Evolutionary conservation across 2,113 vertebrate genomes (phyloP).

Genomic region (Pyrgilauda ruficollis): DNA sequence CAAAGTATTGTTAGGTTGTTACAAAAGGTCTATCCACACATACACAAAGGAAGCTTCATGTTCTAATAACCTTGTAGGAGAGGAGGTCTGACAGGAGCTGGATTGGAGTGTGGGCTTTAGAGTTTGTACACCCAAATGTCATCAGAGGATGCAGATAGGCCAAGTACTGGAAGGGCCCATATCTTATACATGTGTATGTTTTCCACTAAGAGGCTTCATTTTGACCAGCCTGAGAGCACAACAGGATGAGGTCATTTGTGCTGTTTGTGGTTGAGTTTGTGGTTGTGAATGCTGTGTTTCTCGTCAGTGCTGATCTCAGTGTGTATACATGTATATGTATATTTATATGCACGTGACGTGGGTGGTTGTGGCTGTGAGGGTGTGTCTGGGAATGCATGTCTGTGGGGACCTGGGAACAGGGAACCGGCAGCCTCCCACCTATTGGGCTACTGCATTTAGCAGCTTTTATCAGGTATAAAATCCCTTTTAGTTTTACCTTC

Average conservation of each 20-base stretch:
- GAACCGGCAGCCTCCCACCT: not conserved
- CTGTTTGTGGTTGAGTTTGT: not conserved
- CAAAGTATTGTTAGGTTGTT: not conserved
- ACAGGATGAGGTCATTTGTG: not conserved
- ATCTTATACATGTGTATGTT: not conserved
- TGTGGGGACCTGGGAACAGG: too few relatives aligned
- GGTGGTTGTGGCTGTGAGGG: not conserved
- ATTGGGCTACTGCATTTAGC: not conserved
- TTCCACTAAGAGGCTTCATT: not conserved
- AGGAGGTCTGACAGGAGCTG: not conserved
- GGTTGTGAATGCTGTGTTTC: not conserved
- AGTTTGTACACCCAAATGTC: not conserved
- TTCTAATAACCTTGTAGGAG: not conserved
- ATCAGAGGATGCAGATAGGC: not conserved
- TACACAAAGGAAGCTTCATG: rapidly evolving
- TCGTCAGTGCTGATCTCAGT: too few relatives aligned
- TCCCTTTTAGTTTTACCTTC: not conserved
- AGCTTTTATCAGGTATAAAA: not conserved
- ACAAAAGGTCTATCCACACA: not conserved
- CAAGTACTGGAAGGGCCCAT: not conserved
- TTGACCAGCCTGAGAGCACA: not conserved
- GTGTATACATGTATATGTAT: too few relatives aligned
- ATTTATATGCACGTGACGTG: too few relatives aligned
- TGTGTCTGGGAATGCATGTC: rapidly evolving
- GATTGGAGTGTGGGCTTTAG: rapidly evolving